A percentile compares a stretch with the other conserved stretches of the same genome.
Evolutionary conservation across 2,797 vertebrate species (phyloP).

Genomic region (Lophius americanus): DNA sequence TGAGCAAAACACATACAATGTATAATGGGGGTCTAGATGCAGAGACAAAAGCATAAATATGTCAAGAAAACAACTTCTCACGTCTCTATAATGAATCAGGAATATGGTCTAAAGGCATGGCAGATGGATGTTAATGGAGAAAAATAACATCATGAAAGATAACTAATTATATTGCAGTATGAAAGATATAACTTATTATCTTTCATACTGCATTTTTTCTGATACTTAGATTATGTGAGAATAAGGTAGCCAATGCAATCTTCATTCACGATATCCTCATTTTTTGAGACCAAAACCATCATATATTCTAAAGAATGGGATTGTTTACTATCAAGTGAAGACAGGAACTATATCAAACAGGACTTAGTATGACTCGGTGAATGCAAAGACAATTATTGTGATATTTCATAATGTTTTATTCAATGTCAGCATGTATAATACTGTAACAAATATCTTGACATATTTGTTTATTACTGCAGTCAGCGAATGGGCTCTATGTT

Average conservation of each 20-base stretch:
- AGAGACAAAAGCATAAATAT: slow-evolving; percentile 67
- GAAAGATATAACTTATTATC: not conserved
- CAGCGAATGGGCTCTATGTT: not conserved
- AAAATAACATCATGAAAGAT: not conserved
- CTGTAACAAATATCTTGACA: not conserved
- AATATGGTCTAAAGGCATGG: not conserved
- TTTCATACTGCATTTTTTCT: not conserved
- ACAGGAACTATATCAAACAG: not conserved
- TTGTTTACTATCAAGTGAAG: not conserved
- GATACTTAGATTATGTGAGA: not conserved
- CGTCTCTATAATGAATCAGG: slow-evolving; percentile 1
- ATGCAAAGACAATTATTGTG: not conserved
- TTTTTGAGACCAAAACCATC: not conserved
- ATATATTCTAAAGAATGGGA: not conserved
- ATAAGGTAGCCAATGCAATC: not conserved
- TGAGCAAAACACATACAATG: slow-evolving; percentile 71
- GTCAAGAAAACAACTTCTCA: slow-evolving; percentile 55
- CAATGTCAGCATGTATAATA: not conserved
- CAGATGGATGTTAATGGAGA: not conserved
- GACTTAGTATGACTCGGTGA: not conserved
- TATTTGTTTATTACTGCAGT: not conserved
- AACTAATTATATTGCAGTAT: too few relatives aligned
- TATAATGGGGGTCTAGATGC: slow-evolving; percentile 51
- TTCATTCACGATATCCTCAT: not conserved
- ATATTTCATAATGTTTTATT: not conserved